These are phyloP conservation scores for Poecilobothrus nobilitatus DNA, from an alignment of 2,888 invertebrate genomes.

Conservation along the genomic window DNA sequence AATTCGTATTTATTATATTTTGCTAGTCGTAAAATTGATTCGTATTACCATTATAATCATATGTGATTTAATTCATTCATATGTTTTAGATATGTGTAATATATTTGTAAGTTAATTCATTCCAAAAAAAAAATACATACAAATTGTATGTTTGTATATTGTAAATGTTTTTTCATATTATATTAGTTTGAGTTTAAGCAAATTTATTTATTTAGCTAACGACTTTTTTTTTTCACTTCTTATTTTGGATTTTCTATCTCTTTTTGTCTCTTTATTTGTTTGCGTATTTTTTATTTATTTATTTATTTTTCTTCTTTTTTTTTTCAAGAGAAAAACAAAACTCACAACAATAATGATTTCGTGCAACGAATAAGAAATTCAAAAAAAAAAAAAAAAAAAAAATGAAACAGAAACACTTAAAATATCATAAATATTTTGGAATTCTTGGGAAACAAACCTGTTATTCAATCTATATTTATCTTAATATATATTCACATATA, in stretches of 20 bases:
- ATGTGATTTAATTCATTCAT: too few species aligned
- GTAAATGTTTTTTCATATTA: not conserved
- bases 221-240: not conserved
- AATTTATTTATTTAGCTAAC: slow-evolving; percentile 3
- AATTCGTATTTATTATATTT: too few species aligned
- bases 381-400: too few species aligned
- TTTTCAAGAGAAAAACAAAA: not conserved
- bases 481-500: too few species aligned
- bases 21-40: too few species aligned
- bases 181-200: not conserved
- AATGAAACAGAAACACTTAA: not conserved
- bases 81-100: too few species aligned
- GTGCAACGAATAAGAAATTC: not conserved
- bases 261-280: not conserved
- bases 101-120: too few species aligned
- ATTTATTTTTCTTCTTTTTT: too few species aligned
- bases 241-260: not conserved
- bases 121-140: too few species aligned
- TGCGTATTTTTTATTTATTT: too few species aligned
- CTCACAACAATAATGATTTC: not conserved
- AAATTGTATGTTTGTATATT: too few species aligned
- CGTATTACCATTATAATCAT: too few species aligned
- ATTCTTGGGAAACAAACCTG: slow-evolving; percentile 11
- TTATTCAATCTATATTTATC: slow-evolving; percentile 5
- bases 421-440: slow-evolving; percentile 7